A percentile compares a stretch with the other conserved stretches of the same genome.
Evolutionary conservation across 2,797 vertebrate genomes (phyloP).

Genomic region (Enteromius unitaeniatus): DNA sequence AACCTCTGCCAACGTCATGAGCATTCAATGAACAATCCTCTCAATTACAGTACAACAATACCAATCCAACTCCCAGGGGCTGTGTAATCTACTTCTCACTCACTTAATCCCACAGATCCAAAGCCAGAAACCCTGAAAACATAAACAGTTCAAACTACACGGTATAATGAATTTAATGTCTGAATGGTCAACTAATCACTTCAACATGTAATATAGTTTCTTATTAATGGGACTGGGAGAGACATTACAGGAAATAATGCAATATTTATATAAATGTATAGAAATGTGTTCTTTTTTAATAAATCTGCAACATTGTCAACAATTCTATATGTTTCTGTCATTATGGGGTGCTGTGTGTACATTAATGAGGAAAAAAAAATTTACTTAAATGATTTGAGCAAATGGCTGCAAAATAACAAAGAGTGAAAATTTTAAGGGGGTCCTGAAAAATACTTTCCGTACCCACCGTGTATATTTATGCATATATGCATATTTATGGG

Average conservation of each 20-base stretch:
- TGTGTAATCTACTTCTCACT: conserved; percentile 11
- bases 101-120: conserved; percentile 33
- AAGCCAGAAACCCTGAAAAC: conserved; percentile 42
- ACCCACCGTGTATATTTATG: too few species aligned
- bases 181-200: not conserved
- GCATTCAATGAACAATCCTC: conserved; percentile 67
- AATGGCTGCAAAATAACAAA: too few species aligned
- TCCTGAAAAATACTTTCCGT: too few species aligned
- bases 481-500: too few species aligned
- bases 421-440: too few species aligned
- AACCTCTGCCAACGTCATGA: conserved; percentile 47
- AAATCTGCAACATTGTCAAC: too few species aligned
- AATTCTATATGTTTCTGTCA: too few species aligned
- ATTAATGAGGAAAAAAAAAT: too few species aligned
- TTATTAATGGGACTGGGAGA: not conserved
- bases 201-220: not conserved
- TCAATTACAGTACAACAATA: conserved; percentile 78
- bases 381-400: too few species aligned
- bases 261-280: not conserved
- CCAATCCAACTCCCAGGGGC: conserved; percentile 64
- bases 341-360: too few species aligned
- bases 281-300: too few species aligned
- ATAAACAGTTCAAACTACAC: conserved; percentile 29
- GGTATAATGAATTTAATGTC: not conserved
- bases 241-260: not conserved